Percentiles rank a stretch among this genome's conserved stretches.
Evolutionary conservation across 2,113 vertebrate species (phyloP).

Genomic region (Bagarius yarrelli): DNA sequence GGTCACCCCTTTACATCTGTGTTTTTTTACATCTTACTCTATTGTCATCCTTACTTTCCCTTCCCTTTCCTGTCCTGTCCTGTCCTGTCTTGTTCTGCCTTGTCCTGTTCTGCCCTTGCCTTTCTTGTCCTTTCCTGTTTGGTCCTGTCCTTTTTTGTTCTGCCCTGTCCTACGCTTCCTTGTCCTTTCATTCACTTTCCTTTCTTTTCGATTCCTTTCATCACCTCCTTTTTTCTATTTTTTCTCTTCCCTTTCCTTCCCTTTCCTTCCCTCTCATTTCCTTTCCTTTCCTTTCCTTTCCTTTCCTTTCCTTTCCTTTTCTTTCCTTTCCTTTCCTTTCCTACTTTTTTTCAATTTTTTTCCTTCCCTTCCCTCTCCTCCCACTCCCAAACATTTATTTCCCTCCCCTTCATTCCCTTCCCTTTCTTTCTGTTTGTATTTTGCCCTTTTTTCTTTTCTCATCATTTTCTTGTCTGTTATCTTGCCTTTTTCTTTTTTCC

Average conservation of each 20-base stretch:
- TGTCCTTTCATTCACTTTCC: accelerated
- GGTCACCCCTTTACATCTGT: background rate
- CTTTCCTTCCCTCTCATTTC: accelerated
- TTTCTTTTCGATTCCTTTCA: background rate
- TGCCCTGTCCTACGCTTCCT: no score
- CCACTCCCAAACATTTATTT: no score
- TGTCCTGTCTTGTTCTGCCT: no score
- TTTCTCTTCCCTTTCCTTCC: background rate
- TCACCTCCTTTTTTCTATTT: background rate
- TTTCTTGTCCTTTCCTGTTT: no score
- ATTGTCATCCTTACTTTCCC: no score
- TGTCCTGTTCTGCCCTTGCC: no score
- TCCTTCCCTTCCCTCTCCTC: background rate
- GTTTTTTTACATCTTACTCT: no score
- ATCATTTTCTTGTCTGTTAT: background rate
- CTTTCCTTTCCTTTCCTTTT: background rate
- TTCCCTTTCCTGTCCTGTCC: no score
- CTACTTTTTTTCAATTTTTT: background rate
- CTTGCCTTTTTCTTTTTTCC: background rate
- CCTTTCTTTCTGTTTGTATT: background rate
- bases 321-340: background rate
- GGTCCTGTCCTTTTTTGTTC: no score
- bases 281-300: background rate
- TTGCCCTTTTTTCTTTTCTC: no score
- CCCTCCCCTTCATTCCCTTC: background rate